phyloP scores from a whole-genome alignment of 2,113 vertebrate genomes.

The Condylura cristata region DNA sequence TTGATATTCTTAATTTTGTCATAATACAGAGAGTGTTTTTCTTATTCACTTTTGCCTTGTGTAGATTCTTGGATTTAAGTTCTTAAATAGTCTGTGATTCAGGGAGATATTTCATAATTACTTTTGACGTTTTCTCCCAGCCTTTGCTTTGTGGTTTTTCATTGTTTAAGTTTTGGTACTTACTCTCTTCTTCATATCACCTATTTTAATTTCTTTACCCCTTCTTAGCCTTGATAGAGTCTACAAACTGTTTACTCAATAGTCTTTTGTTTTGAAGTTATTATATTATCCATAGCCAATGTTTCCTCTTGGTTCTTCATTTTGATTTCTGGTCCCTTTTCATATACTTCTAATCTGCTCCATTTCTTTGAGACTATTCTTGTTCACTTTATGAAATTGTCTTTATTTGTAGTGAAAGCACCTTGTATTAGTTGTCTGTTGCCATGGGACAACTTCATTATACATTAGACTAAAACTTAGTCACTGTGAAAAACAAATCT shows the following conservation, averaged over 20 bases:
- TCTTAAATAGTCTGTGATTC: not conserved
- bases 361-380: not conserved
- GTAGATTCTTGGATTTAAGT: slow-evolving; percentile 18
- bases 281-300: not conserved
- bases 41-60: slow-evolving; percentile 1
- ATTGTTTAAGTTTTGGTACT: not conserved
- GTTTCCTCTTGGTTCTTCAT: slow-evolving; percentile 2
- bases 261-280: not conserved
- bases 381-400: not conserved
- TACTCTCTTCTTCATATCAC: not conserved
- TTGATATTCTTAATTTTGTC: not conserved
- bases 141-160: not conserved
- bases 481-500: not conserved
- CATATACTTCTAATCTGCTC: not conserved
- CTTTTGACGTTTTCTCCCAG: not conserved
- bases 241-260: not conserved
- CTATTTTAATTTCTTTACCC: not conserved
- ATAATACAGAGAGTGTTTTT: not conserved
- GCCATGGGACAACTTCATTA: not conserved
- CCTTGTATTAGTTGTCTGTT: not conserved
- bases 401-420: not conserved
- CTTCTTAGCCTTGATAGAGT: not conserved
- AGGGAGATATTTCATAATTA: not conserved
- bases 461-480: not conserved
- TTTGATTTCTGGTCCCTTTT: not conserved